phyloP scores from a whole-genome alignment of 2,888 invertebrate species.

The Augiades crinisus region DNA sequence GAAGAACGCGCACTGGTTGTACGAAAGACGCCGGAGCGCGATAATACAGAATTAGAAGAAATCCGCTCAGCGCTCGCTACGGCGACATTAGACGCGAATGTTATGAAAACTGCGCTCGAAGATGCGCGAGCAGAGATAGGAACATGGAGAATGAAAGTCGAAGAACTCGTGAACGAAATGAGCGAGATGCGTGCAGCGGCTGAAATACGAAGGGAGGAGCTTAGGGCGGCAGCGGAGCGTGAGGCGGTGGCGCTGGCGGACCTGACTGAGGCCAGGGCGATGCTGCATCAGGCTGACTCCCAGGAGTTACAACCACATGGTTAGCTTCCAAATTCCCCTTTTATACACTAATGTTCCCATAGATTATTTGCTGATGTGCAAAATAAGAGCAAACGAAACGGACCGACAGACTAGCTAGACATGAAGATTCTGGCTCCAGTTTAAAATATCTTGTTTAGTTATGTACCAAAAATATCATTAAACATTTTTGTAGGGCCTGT shows the following conservation, averaged over 20 bases:
- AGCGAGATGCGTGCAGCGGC: slow-evolving; percentile 58
- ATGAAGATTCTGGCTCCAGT: too few species aligned
- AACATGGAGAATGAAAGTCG: slow-evolving; percentile 60
- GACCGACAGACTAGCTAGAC: too few species aligned
- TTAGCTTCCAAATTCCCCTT: too few species aligned
- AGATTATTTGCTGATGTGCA: too few species aligned
- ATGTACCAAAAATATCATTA: too few species aligned
- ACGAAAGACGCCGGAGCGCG: slow-evolving; percentile 54
- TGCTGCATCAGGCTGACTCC: slow-evolving; percentile 60
- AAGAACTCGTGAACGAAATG: slow-evolving; percentile 58
- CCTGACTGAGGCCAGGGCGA: slow-evolving; percentile 60
- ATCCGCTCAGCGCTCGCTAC: slow-evolving; percentile 47
- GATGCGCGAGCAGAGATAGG: slow-evolving; percentile 51
- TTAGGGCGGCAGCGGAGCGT: slow-evolving; percentile 56
- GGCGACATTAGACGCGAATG: slow-evolving; percentile 52
- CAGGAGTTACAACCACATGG: slow-evolving; percentile 67
- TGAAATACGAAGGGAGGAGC: slow-evolving; percentile 59
- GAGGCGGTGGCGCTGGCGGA: slow-evolving; percentile 63
- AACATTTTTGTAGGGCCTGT: too few species aligned
- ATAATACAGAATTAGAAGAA: slow-evolving; percentile 63
- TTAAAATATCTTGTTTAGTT: too few species aligned
- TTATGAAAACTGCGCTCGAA: slow-evolving; percentile 55
- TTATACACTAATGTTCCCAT: too few species aligned
- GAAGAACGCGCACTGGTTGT: slow-evolving; percentile 53
- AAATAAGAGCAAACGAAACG: too few species aligned